Base-by-base conservation (phyloP, 1,140 invertebrate species). In the Wasmannia auropunctata region DNA sequence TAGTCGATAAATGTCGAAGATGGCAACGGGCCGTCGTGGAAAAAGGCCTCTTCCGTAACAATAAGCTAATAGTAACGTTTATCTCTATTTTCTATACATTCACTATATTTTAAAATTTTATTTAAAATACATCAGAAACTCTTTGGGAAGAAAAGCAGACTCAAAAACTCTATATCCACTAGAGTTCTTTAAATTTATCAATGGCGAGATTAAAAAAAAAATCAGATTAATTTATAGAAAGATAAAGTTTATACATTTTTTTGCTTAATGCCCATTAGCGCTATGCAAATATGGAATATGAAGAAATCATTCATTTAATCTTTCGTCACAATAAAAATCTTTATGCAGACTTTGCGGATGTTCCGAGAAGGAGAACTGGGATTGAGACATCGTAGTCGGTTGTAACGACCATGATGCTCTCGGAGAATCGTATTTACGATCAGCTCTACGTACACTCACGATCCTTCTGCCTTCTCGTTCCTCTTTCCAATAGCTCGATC, bases 391-490 rank as follows among this genome's bases (percentile, higher is more conserved):
- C 88, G 84, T 58, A 84, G 87, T 89, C 51, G 74, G 84, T 65
- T 75, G 80, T 86, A 89, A 86, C 87, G 63, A 76, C 87, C 88
- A 88, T 89, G 88, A 89, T 89, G 84, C 84, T 88, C 86, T 89
- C 85, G 56, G 72, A 79, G 88, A 85, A 89, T 84, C 84, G 88
- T 89, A 89, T 89, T 89, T 89, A 89, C 88, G 88, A 89, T 79
- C 88, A 58, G 60, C 63, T 77, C 70, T 89, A 89, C 87, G 88
- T 75, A 88, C 87, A 58, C 63, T 86, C 63, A 79, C 88, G 76
- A 77, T 65, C 83, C 69, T 70, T 65, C 31, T 43, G 56, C 54
- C 75, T 63, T 74, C 40, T 43, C 14, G 10, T 79, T n/a, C 7
- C 43, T 49, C 84, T 69, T 58, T 19, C 58, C 46, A 10, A 56